phyloP scores from a whole-genome alignment of 2,888 invertebrate species.

The Unio pictorum region DNA sequence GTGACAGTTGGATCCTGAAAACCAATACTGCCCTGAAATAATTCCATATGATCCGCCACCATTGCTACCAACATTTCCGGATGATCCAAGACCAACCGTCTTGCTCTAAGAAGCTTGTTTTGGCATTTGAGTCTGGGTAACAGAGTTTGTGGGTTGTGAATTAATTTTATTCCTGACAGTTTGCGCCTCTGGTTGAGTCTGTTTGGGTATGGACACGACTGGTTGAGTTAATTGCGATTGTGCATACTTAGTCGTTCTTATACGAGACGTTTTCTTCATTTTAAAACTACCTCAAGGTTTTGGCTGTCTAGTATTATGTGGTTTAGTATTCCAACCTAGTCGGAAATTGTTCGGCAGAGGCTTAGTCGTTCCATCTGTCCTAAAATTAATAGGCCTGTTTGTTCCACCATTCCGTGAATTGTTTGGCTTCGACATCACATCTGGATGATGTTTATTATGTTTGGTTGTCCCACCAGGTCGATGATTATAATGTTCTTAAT shows the following conservation, averaged over 20 bases:
- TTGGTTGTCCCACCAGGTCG: too few species aligned
- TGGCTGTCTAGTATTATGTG: constrained; percentile 6
- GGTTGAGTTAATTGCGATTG: constrained; percentile 3
- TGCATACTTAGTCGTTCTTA: constrained; percentile 2
- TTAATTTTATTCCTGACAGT: constrained; percentile 7
- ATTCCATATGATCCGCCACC: constrained; percentile 1
- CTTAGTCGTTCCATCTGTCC: too few species aligned
- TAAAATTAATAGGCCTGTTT: too few species aligned
- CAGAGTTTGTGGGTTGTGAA: constrained; percentile 9
- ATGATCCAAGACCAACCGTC: not conserved
- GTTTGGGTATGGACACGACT: constrained; percentile 7
- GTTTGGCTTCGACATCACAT: too few species aligned
- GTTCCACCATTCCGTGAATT: too few species aligned
- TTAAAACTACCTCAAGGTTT: constrained; percentile 5
- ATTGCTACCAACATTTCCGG: constrained; percentile 8
- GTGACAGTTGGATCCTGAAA: constrained; percentile 10
- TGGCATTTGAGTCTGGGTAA: constrained; percentile 4
- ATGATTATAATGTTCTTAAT: too few species aligned
- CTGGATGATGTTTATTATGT: too few species aligned
- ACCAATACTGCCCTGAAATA: too few species aligned
- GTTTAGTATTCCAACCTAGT: constrained; percentile 19
- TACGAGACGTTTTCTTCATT: constrained; percentile 1
- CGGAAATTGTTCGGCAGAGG: constrained; percentile 7
- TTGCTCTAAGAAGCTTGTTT: not conserved
- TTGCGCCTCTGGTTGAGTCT: constrained; percentile 10